A percentile compares a stretch with the other conserved stretches of the same genome.
phyloP scores from a whole-genome alignment of 2,888 invertebrate genomes.

The Megastigmus dorsalis region DNA sequence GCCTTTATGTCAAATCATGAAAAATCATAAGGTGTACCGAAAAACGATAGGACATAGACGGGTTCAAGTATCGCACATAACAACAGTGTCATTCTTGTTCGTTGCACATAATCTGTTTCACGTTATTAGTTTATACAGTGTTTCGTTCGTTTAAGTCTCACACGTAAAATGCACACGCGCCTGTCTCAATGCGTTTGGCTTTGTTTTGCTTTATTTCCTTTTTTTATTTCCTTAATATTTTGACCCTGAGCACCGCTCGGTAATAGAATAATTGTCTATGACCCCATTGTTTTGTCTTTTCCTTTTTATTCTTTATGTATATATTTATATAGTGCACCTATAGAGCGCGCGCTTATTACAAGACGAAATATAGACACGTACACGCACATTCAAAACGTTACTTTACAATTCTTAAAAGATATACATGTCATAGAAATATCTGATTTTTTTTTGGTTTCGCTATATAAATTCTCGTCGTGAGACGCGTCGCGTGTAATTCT shows the following conservation, averaged over 20 bases:
- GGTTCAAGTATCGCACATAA: conserved; percentile 2
- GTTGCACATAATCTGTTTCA: conserved; percentile 35
- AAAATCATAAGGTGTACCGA: neutral
- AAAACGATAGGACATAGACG: neutral
- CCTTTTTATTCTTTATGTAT: no score
- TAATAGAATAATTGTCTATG: conserved; percentile 7
- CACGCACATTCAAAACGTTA: conserved; percentile 66
- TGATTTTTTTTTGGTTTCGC: conserved; percentile 45
- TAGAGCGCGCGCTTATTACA: conserved; percentile 59
- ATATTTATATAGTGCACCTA: conserved; percentile 49
- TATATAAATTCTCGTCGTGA: conserved; percentile 38
- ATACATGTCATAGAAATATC: conserved; percentile 61
- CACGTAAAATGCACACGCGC: conserved; percentile 1
- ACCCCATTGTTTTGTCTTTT: neutral
- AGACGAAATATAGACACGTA: conserved; percentile 66
- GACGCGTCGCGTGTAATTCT: conserved; percentile 18
- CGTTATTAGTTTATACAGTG: no score
- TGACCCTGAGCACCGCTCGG: conserved; percentile 36
- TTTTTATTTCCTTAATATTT: neutral
- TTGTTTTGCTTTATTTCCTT: no score
- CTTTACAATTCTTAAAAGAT: conserved; percentile 60
- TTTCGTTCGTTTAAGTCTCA: neutral
- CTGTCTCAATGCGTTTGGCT: neutral
- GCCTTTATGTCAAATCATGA: neutral
- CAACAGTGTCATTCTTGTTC: conserved; percentile 27